phyloP scores from a whole-genome alignment of 2,113 vertebrate genomes.

The Tichodroma muraria region DNA sequence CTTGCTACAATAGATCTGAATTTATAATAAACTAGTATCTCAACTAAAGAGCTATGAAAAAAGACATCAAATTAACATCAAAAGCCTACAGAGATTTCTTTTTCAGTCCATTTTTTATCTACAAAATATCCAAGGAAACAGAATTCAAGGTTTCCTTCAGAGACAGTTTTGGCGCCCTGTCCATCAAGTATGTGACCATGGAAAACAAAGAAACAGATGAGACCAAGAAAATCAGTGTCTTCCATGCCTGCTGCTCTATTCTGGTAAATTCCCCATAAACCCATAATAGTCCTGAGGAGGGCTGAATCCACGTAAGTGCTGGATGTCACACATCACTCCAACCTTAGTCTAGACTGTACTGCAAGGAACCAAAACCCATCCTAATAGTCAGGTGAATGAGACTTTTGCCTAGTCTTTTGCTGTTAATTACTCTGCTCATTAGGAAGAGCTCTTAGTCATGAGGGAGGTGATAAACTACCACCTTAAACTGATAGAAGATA shows the following conservation, averaged over 20 bases:
- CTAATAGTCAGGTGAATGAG: not conserved
- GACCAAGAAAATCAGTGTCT: not conserved
- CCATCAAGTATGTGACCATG: not conserved
- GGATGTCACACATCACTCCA: not conserved
- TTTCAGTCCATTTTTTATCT: not conserved
- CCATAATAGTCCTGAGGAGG: not conserved
- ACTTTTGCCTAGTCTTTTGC: not conserved
- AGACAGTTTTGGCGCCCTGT: not conserved
- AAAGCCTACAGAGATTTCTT: not conserved
- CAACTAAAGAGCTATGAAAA: not conserved
- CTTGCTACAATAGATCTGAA: not conserved
- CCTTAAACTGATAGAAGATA: not conserved
- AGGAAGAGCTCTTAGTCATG: not conserved
- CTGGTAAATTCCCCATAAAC: not conserved
- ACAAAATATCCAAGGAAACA: not conserved
- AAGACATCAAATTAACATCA: not conserved
- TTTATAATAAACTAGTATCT: not conserved
- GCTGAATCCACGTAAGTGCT: fast-evolving
- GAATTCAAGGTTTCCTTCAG: not conserved
- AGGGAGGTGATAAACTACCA: not conserved
- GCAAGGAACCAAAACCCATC: not conserved
- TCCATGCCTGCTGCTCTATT: not conserved
- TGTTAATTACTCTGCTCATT: not conserved
- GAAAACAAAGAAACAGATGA: not conserved
- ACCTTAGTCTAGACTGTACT: not conserved